Percentiles rank a stretch among this genome's conserved stretches.
These are phyloP conservation scores for Atrina japonica DNA, from an alignment of 2,888 invertebrate genomes.

Conservation along the genomic window DNA sequence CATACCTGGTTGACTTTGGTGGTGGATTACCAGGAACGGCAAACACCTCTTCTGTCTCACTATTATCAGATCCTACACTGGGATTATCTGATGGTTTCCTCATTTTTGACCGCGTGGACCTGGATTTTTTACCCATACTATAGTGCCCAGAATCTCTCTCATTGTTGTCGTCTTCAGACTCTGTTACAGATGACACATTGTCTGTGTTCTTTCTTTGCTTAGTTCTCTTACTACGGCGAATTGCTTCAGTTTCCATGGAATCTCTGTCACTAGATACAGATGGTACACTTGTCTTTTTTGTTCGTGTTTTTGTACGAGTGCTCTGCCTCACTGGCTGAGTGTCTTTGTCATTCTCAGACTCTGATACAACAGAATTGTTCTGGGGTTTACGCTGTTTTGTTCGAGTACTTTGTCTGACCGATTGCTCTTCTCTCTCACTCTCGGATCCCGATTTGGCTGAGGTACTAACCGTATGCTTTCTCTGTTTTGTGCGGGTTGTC, in stretches of 20 bases:
- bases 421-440: constrained; percentile 23
- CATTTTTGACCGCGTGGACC: constrained; percentile 41
- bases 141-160: constrained; percentile 34
- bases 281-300: neutral
- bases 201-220: constrained; percentile 31
- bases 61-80: constrained; percentile 27
- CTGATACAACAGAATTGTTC: neutral
- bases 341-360: constrained; percentile 5
- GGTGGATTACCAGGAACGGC: constrained; percentile 39
- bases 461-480: neutral
- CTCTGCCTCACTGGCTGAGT: constrained; percentile 30
- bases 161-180: constrained; percentile 5
- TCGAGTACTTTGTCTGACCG: constrained; percentile 24
- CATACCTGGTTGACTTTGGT: constrained; percentile 27
- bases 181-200: constrained; percentile 11
- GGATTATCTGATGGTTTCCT: constrained; percentile 21
- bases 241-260: constrained; percentile 9
- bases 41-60: constrained; percentile 40
- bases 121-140: neutral
- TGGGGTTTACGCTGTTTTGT: constrained; percentile 30
- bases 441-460: neutral
- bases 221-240: constrained; percentile 29
- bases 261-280: neutral
- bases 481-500: neutral
- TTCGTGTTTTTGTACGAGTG: constrained; percentile 29